Conservation (phyloP, 2,888 invertebrate species). For the Eupithecia insigniata region DNA sequence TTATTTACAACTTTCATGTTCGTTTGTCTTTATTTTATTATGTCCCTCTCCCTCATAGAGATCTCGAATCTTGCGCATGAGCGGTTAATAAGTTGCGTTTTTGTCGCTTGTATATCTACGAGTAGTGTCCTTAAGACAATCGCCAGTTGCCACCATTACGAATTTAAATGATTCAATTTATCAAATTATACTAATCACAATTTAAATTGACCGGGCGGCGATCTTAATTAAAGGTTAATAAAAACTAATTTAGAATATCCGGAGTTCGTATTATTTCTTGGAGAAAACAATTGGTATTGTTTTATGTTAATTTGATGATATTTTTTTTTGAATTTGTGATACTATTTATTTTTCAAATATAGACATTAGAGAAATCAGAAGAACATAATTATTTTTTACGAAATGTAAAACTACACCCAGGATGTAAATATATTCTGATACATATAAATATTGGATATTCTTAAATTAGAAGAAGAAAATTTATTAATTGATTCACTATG, state of each 20-base stretch:
- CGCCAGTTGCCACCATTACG: not conserved
- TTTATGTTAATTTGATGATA: too few relatives aligned
- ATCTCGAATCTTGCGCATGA: not conserved
- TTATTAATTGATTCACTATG: too few relatives aligned
- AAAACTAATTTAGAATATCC: conserved; percentile 29
- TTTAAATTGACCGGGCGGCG: conserved; percentile 34
- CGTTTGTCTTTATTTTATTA: not conserved
- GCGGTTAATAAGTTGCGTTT: not conserved
- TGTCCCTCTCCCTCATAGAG: not conserved
- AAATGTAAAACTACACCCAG: not conserved
- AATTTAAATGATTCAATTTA: conserved; percentile 27
- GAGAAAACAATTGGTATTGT: not conserved
- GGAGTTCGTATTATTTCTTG: not conserved
- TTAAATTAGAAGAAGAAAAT: too few relatives aligned
- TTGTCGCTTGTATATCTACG: not conserved
- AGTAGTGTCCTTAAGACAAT: not conserved
- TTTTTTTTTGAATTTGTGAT: not conserved
- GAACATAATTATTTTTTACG: not conserved
- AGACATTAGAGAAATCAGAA: not conserved
- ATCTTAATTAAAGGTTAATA: conserved; percentile 32
- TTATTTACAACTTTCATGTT: not conserved
- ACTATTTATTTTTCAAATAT: not conserved
- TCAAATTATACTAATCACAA: conserved; percentile 35
- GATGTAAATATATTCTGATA: not conserved
- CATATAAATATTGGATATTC: too few relatives aligned